phyloP scores from a whole-genome alignment of 2,113 vertebrate species.

The Peromyscus polionotus region DNA sequence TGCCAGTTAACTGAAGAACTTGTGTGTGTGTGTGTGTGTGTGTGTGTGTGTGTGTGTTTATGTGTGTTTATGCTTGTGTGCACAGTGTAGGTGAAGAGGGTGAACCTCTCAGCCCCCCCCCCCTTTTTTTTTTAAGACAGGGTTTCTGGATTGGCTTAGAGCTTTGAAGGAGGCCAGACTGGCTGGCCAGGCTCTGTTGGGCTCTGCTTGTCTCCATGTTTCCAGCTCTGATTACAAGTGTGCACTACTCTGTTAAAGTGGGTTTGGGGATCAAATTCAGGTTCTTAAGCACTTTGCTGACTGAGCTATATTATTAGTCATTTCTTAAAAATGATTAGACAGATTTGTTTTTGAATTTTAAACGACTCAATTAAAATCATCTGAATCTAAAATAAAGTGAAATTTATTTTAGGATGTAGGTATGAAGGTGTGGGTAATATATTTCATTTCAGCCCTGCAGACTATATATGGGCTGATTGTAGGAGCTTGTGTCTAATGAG shows the following conservation, averaged over 20 bases:
- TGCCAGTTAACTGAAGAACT: neutral
- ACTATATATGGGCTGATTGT: neutral
- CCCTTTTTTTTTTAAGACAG: too few relatives aligned
- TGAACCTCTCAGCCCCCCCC: neutral
- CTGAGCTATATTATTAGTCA: neutral
- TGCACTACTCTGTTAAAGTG: neutral
- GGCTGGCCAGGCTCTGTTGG: neutral
- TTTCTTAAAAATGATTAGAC: neutral
- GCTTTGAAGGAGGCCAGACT: neutral
- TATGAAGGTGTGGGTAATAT: constrained; percentile 4
- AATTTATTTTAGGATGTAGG: neutral
- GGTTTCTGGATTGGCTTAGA: neutral
- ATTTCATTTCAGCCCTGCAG: neutral
- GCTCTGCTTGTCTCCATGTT: neutral
- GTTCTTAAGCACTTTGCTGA: neutral
- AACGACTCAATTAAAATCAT: neutral
- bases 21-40: too few relatives aligned
- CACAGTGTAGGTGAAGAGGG: neutral
- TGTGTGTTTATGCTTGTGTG: neutral
- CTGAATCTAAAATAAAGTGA: neutral
- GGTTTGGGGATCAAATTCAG: neutral
- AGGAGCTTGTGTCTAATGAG: neutral
- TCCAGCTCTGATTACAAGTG: neutral
- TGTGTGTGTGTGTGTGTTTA: too few relatives aligned
- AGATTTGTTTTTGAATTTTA: neutral